phyloP scores from a whole-genome alignment of 92 coral and sea anemone genomes.

The Galaxea fascicularis region DNA sequence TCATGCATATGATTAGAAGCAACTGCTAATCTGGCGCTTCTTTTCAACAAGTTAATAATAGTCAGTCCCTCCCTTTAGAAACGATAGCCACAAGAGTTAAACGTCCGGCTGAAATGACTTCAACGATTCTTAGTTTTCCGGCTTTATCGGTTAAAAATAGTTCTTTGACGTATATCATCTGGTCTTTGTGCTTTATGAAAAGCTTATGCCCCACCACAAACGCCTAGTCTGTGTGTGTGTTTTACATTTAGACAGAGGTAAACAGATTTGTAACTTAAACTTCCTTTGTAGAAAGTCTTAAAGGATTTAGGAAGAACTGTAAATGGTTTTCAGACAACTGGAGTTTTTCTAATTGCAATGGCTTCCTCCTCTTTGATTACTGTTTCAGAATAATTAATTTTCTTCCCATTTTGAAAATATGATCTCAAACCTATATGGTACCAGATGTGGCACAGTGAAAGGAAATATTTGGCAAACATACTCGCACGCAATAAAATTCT shows the following conservation, averaged over 20 bases:
- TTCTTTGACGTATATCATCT: constrained; percentile 18
- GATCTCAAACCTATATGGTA: neutral
- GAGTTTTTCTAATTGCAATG: neutral
- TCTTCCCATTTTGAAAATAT: neutral
- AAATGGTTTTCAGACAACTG: too few species aligned
- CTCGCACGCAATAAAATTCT: constrained; percentile 26
- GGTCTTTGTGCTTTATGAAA: constrained; percentile 26
- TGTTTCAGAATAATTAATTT: neutral
- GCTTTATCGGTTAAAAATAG: constrained; percentile 29
- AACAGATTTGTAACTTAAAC: constrained; percentile 11
- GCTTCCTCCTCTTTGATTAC: neutral
- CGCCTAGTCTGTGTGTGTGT: neutral
- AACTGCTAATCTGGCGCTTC: neutral
- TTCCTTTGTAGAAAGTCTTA: neutral
- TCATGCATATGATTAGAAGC: neutral
- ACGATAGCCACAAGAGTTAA: neutral
- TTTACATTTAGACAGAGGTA: neutral
- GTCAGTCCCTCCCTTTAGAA: neutral
- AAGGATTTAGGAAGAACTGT: neutral
- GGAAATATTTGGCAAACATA: constrained; percentile 3
- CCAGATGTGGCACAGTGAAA: constrained; percentile 6
- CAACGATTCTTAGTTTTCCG: constrained; percentile 24
- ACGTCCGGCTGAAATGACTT: constrained; percentile 19
- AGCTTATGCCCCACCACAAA: constrained; percentile 1
- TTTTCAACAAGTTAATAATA: neutral